phyloP scores from a whole-genome alignment of 2,888 invertebrate species.

The Drosophila helvetica region DNA sequence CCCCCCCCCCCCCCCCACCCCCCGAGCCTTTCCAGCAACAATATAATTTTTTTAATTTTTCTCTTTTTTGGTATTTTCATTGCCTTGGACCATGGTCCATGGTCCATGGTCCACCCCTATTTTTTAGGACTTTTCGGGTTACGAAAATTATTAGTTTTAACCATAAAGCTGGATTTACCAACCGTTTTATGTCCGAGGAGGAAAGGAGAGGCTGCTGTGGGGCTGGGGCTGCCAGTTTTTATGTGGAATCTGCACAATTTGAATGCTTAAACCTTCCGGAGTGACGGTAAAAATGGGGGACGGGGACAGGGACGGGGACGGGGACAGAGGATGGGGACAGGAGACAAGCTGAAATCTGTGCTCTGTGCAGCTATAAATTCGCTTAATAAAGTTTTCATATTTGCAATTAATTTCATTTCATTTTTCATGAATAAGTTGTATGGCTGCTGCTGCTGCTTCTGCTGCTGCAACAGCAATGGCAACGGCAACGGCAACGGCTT shows the following conservation, averaged over 20 bases:
- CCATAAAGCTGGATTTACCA: slow-evolving; percentile 51
- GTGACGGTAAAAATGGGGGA: background rate
- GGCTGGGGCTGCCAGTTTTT: slow-evolving; percentile 8
- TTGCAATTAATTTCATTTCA: slow-evolving; percentile 72
- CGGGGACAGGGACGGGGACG: too few relatives aligned
- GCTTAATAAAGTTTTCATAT: slow-evolving; percentile 74
- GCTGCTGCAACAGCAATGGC: slow-evolving; percentile 19
- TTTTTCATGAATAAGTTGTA: slow-evolving; percentile 66
- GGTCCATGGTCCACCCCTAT: slow-evolving; percentile 3
- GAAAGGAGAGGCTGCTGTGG: background rate
- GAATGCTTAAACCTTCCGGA: slow-evolving; percentile 18
- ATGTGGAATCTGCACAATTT: slow-evolving; percentile 22
- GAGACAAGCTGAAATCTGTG: slow-evolving; percentile 21
- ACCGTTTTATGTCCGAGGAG: slow-evolving; percentile 38
- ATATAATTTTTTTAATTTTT: slow-evolving; percentile 52
- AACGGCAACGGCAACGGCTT: slow-evolving; percentile 26
- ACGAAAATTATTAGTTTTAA: slow-evolving; percentile 60
- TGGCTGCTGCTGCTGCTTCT: slow-evolving; percentile 12
- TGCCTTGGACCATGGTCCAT: background rate
- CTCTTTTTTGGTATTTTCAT: background rate
- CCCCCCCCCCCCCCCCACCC: background rate
- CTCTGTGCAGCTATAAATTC: slow-evolving; percentile 57
- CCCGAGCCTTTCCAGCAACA: background rate
- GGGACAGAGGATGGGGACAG: too few relatives aligned
- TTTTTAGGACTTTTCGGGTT: slow-evolving; percentile 1